Evolutionary conservation across 2,888 invertebrate species (phyloP).

Genomic region (Exocentrus adspersus): DNA sequence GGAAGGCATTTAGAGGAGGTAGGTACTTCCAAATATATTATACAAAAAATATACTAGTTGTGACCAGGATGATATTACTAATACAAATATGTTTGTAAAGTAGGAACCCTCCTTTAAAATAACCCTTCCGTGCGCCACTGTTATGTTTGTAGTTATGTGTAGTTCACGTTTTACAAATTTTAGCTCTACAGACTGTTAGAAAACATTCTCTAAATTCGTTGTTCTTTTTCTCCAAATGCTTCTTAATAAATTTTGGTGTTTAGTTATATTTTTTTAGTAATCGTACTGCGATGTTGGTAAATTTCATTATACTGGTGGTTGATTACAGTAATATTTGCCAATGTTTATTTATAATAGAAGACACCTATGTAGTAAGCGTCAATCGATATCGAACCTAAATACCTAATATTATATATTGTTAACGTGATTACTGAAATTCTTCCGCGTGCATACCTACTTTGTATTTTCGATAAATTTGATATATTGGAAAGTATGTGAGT

Average conservation of each 20-base stretch:
- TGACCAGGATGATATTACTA: no score
- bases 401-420: no score
- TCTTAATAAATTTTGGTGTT: no score
- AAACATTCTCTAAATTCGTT: no score
- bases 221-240: no score
- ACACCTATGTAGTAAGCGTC: not conserved
- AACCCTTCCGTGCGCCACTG: not conserved
- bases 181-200: conserved; percentile 3
- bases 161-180: not conserved
- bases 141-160: conserved; percentile 1
- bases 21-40: no score
- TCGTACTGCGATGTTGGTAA: not conserved
- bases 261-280: not conserved
- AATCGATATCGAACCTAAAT: not conserved
- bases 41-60: no score
- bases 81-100: no score
- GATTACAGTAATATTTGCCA: not conserved
- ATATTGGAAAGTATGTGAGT: not conserved
- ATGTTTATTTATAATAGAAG: not conserved
- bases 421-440: not conserved
- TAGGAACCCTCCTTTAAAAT: not conserved
- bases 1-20: not conserved
- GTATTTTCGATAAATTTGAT: not conserved
- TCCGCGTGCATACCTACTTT: conserved; percentile 10
- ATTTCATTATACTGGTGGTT: not conserved